phyloP scores from a whole-genome alignment of 2,888 invertebrate species.

The Fragum sueziense region DNA sequence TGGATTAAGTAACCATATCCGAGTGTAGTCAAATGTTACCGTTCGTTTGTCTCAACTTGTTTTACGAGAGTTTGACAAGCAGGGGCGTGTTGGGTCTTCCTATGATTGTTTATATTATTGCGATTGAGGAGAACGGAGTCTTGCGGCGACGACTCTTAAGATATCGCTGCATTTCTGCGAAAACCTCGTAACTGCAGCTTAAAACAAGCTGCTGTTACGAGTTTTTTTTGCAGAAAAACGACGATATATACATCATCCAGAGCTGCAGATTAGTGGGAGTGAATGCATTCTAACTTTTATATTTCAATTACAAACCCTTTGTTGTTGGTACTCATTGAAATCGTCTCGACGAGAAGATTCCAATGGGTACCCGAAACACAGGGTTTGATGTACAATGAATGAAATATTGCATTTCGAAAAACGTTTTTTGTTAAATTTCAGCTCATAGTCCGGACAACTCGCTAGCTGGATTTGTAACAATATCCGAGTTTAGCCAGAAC shows the following conservation, averaged over 20 bases:
- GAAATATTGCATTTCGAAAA: background rate
- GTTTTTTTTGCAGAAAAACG: too few relatives aligned
- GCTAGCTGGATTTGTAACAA: constrained; percentile 83
- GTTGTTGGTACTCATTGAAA: too few relatives aligned
- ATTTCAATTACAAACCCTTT: too few relatives aligned
- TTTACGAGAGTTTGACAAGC: background rate
- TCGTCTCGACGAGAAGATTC: too few relatives aligned
- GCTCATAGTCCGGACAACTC: constrained; percentile 84
- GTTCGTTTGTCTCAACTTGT: background rate
- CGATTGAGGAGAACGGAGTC: background rate
- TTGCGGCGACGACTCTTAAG: background rate
- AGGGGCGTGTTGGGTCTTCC: background rate
- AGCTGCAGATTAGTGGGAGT: background rate
- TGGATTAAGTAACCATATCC: background rate
- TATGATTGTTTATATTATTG: background rate
- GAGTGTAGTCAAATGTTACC: background rate
- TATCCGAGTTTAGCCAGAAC: constrained; percentile 58
- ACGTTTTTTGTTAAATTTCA: constrained; percentile 67
- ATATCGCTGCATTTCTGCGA: too few relatives aligned
- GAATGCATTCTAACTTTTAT: too few relatives aligned
- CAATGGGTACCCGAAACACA: too few relatives aligned
- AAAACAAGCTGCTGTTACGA: too few relatives aligned
- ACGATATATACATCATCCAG: background rate
- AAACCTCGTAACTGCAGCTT: too few relatives aligned
- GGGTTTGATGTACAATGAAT: too few relatives aligned